Conservation (phyloP, 2,113 vertebrate genomes). For the Pimephales promelas region DNA sequence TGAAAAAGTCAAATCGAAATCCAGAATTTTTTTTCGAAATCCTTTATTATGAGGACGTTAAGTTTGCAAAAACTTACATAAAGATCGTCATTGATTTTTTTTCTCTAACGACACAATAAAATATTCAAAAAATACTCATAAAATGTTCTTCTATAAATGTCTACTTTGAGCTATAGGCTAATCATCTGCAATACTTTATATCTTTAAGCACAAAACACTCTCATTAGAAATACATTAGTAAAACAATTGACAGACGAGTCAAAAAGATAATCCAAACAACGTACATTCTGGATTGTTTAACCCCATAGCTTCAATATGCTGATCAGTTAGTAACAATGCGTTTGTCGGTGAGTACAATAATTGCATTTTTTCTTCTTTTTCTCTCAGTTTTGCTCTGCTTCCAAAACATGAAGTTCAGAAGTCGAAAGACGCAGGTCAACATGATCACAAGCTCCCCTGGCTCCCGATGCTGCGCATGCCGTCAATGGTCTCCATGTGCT, state of each 20-base stretch:
- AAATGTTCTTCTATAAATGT: neutral
- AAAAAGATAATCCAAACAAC: conserved; percentile 2
- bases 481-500: conserved; percentile 60
- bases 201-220: neutral
- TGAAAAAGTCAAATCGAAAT: neutral
- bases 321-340: conserved; percentile 33
- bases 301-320: conserved; percentile 45
- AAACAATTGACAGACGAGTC: neutral
- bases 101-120: neutral
- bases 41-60: conserved; percentile 16
- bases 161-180: neutral
- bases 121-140: neutral
- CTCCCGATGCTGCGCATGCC: conserved; percentile 6
- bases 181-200: neutral
- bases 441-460: conserved; percentile 54
- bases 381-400: conserved; percentile 14
- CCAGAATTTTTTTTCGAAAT: too few species aligned
- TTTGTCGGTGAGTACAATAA: conserved; percentile 1
- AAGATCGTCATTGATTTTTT: neutral
- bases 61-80: conserved; percentile 3
- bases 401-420: neutral
- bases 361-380: neutral
- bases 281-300: neutral
- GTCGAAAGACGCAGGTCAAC: neutral
- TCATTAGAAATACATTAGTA: conserved; percentile 20